Conservation (phyloP, 2,113 vertebrate species). For the Leptosomus discolor region DNA sequence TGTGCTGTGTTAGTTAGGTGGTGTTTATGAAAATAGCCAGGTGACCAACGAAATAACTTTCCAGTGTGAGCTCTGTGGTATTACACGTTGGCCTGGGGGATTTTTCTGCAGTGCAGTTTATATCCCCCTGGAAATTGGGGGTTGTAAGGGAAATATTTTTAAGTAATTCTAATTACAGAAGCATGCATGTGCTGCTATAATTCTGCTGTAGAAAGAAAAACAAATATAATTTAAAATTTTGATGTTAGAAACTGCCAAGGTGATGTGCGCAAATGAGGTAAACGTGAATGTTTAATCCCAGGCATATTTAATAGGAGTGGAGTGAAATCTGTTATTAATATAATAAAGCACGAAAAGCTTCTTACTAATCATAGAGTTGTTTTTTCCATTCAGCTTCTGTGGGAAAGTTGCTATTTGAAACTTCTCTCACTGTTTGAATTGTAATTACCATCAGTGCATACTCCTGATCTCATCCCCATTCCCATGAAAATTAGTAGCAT, state of each 20-base stretch:
- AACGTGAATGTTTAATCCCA: neutral
- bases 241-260: neutral
- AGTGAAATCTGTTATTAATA: constrained; percentile 43
- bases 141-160: neutral
- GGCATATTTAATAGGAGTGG: neutral
- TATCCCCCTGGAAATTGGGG: neutral
- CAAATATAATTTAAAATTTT: neutral
- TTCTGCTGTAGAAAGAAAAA: constrained; percentile 9
- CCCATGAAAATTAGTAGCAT: neutral
- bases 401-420: constrained; percentile 55
- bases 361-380: constrained; percentile 25
- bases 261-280: neutral
- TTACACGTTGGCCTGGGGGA: neutral
- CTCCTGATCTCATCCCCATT: neutral
- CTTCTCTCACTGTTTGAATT: neutral
- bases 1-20: neutral
- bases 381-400: constrained; percentile 32
- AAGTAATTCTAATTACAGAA: neutral
- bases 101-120: neutral
- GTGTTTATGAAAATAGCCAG: neutral
- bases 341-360: constrained; percentile 47
- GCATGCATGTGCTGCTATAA: neutral
- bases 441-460: constrained; percentile 11
- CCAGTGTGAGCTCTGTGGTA: accelerated
- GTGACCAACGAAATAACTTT: neutral